Evolutionary conservation across 1,140 invertebrate genomes (phyloP), one percentile per base, ranked within the genome.

Genomic region (Drosophila santomea): DNA sequence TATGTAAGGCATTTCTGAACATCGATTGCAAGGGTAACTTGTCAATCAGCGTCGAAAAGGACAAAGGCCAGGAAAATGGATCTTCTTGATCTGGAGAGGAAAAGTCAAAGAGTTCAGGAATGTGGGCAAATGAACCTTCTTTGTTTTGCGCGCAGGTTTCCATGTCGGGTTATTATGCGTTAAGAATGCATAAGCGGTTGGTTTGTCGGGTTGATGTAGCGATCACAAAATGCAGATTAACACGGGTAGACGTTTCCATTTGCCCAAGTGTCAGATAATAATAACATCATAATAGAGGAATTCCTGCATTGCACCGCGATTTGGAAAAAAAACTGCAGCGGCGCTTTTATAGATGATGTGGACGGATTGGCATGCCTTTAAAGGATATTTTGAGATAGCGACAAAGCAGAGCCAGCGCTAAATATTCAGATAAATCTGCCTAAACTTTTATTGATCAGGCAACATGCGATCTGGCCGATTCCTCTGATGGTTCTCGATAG

Each of bases 11-110:
- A 71, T 75, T 79, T 68, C 75, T 54, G 43, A 68, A 77, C 74
- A 82, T 86, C 82, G 75, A 85, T 86, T 44, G 60, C 56, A 48
- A 58, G 45, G 60, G 68, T 50, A 57, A 47, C 74, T 55, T 74
- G 84, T 88, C 83, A 88, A 88, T 88, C 76, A 74, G 55, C 12
- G 28, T 50, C 56, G 59, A 39, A 17, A 28, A 38, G 15, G 15
- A 60, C 52, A 44, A 43, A 41, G 20, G 28, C 39, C 39, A 55
- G 43, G 10, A 50, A 41, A 73, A n/a, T 47, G 38, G 15, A 45
- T 61, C 61, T 62, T 57, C 28, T 39, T 66, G 12, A 43, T 15
- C 44, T n/a, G 36, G 28, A 77, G 23, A 45, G 52, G 45, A 78
- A 62, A 69, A 83, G 59, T 75, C 75, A 75, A 66, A 63, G 54